Evolutionary conservation across 2,797 vertebrate genomes (phyloP).

Genomic region (Varecia variegata): DNA sequence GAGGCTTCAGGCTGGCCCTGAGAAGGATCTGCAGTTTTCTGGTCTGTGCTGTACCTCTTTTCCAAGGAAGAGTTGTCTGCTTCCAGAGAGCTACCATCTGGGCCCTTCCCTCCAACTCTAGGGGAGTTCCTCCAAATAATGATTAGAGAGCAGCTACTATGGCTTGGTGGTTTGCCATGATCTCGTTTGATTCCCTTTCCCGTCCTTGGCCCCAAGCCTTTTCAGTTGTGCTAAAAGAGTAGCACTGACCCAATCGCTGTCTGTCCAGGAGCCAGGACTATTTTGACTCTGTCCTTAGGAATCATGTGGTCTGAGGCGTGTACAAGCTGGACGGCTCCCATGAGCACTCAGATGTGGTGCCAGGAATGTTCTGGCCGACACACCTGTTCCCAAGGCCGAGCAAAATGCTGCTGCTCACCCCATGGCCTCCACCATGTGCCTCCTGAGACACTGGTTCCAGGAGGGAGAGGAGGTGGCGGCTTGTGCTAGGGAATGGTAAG

Average conservation of each 20-base stretch:
- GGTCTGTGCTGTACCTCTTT: neutral
- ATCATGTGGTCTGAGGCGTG: conserved; percentile 53
- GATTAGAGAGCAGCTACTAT: neutral
- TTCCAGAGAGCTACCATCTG: neutral
- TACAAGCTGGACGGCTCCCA: neutral
- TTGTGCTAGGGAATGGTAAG: accelerated
- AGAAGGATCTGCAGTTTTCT: neutral
- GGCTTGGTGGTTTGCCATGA: neutral
- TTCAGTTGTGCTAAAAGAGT: conserved; percentile 65
- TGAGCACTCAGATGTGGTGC: neutral
- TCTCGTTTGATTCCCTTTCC: neutral
- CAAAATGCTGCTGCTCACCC: neutral
- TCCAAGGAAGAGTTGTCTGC: neutral
- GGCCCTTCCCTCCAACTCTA: neutral
- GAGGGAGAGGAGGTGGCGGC: neutral
- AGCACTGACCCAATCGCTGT: conserved; percentile 20
- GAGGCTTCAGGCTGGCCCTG: neutral
- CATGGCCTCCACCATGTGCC: neutral
- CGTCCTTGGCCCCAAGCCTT: conserved; percentile 20
- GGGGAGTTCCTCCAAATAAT: neutral
- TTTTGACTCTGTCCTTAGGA: conserved; percentile 72
- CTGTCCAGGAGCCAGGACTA: conserved; percentile 57
- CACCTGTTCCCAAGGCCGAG: conserved; percentile 55
- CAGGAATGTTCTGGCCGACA: conserved; percentile 51
- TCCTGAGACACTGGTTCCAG: neutral